Base-by-base conservation (phyloP, 2,888 invertebrate genomes). In the Dryocosmus kuriphilus region DNA sequence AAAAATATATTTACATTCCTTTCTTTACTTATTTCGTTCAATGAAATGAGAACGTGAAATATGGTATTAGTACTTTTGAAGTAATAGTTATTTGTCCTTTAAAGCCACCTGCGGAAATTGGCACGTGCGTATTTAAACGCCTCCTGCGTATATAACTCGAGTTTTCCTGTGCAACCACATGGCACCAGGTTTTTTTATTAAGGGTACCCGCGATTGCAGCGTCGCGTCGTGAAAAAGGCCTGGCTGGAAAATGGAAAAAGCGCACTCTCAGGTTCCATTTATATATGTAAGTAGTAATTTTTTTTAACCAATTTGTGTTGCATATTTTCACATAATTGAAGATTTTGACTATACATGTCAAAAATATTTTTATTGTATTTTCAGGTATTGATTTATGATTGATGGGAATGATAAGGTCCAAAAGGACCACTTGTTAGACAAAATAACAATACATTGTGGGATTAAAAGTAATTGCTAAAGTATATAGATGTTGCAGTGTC, bases 81-180 rank as follows among this genome's bases (percentile, higher is more conserved):
- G 67, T 71, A 71, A 71, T 51, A 51, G 51, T 51, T 51, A 71
- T 71, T 16, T 51, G n/a, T 51, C 51, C 71, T 71, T 71, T 51
- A 51, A 71, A 71, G 51, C 27, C 71, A 71, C 51, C 71, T 71
- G 71, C 51, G n/a, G 8, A 30, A 51, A 71, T 71, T 71, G 46
- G 71, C 71, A 71, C 71, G 71, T 32, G 71, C 71, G 51, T 30
- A 19, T 51, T 19, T 30, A 71, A n/a, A 46, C 71, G n/a, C 30
- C 71, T 27, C 8, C 19, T 27, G 19, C 9, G 19, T 67, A n/a
- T n/a, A n/a, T n/a, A 67, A 67, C 24, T 46, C 27, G 30, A 27
- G n/a, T 71, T 71, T 71, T 71, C 71, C 71, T 24, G 57, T 57
- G 14, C 11, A 57, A 11, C 57, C 57, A 24, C 24, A 57, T 57